These are phyloP conservation scores for Trissolcus brochymenae DNA, from an alignment of 2,888 invertebrate species.

Conservation along the genomic window DNA sequence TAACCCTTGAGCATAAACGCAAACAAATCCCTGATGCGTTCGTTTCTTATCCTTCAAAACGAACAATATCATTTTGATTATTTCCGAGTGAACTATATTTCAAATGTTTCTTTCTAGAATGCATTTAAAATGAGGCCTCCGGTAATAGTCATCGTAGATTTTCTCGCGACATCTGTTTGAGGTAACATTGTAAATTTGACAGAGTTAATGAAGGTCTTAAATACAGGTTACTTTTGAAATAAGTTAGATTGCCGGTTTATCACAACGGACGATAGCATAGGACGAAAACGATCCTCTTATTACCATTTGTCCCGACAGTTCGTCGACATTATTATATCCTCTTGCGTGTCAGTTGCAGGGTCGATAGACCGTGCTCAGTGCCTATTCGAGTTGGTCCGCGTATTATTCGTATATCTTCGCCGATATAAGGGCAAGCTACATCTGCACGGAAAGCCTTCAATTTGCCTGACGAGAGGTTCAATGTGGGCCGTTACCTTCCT, in stretches of 20 bases:
- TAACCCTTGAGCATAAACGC: too few species aligned
- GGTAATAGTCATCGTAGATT: too few species aligned
- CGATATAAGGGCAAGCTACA: constrained; percentile 43
- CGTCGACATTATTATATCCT: constrained; percentile 53
- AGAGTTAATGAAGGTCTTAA: constrained; percentile 24
- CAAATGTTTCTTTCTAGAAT: too few species aligned
- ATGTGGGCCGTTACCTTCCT: constrained; percentile 23
- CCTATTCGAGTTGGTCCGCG: constrained; percentile 44
- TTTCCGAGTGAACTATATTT: too few species aligned
- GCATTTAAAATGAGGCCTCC: too few species aligned
- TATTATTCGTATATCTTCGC: constrained; percentile 56
- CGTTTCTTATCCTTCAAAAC: too few species aligned
- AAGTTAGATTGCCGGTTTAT: constrained; percentile 39
- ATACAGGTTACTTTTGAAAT: constrained; percentile 26
- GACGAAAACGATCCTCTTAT: constrained; percentile 51
- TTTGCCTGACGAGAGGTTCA: constrained; percentile 60
- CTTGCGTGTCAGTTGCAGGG: constrained; percentile 58
- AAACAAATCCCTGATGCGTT: too few species aligned
- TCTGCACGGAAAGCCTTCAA: constrained; percentile 58
- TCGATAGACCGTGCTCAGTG: constrained; percentile 51
- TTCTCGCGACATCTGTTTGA: not conserved
- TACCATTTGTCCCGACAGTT: constrained; percentile 44
- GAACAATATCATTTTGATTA: too few species aligned
- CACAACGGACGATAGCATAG: constrained; percentile 21
- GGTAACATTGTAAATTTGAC: constrained; percentile 1